phyloP scores from a whole-genome alignment of 2,113 vertebrate genomes.

The Eudyptes chrysolophus region DNA sequence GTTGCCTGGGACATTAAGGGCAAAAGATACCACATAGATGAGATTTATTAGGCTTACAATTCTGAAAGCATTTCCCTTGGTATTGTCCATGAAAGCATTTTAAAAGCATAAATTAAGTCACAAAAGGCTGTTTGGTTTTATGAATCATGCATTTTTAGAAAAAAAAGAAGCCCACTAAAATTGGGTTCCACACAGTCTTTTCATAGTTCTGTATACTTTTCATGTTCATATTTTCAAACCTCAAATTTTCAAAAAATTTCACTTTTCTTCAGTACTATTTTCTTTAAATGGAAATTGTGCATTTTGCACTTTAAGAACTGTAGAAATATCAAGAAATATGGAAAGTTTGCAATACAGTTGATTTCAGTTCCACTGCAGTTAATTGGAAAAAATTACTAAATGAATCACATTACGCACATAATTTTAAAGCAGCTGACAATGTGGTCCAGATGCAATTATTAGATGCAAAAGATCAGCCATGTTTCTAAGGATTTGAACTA shows the following conservation, averaged over 20 bases:
- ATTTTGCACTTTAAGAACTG: background rate
- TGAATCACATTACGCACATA: background rate
- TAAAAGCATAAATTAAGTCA: background rate
- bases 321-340: background rate
- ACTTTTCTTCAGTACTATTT: background rate
- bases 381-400: background rate
- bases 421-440: background rate
- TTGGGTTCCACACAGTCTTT: background rate
- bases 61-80: background rate
- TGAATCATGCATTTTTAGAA: background rate
- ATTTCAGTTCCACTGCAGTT: background rate
- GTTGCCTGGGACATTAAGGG: background rate
- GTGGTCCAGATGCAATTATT: background rate
- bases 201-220: background rate
- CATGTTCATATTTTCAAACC: background rate
- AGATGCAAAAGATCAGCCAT: background rate
- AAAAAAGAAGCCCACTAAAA: background rate
- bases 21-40: background rate
- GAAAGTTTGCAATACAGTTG: accelerated
- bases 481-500: background rate
- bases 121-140: background rate
- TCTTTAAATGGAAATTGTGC: background rate
- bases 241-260: background rate
- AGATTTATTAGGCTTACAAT: background rate
- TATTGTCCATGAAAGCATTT: background rate